Base-by-base conservation (phyloP, 2,797 vertebrate species). In the Diplodus sargus region DNA sequence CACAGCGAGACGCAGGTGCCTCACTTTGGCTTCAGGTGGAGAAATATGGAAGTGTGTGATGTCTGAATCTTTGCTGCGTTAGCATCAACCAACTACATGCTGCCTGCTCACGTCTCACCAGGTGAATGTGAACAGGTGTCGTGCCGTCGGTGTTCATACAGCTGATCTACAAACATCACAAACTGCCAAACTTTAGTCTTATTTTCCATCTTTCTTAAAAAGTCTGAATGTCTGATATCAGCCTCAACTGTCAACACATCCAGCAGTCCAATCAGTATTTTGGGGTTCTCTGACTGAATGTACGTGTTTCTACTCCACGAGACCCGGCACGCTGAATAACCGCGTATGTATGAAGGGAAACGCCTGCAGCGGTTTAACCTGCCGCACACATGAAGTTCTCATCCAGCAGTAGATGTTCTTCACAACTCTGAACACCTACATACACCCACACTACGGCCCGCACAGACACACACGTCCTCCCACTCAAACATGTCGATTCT, bases 341-440 rank as follows among this genome's bases (percentile, higher is more conserved):
- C 4, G 17, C 10, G 3, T 16, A 23, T 30, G 42, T 18, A 16
- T 52, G 7, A 22, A 56, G 34, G 34, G 53, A 45, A 8, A 23
- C n/a, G 25, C 48, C 15, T 48, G 45, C 45, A 67, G 74, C 34
- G 42, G 45, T 66, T 81, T 56, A 53, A 52, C 12, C 20, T 7
- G 14, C 34, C 9, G 34, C 9, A 17, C 22, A 30, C 3, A 12
- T 14, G 43, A 14, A 57, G 18, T n/a, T 10, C 45, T 64, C 17
- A 43, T 43, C 20, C 4, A n/a, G 34, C 49, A 49, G 17, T 43
- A 13, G 17, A 49, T 22, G 56, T 39, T 30, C 42, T 42, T 25
- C 4, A n/a, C 15, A 5, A 8, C 18, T 12, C 4, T 45, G 14
- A 49, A 45, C 6, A 25, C 34, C 34, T 63, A 63, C 59, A 56